phyloP scores from a whole-genome alignment of 2,797 vertebrate species.

The Hypotaenidia okinawae region DNA sequence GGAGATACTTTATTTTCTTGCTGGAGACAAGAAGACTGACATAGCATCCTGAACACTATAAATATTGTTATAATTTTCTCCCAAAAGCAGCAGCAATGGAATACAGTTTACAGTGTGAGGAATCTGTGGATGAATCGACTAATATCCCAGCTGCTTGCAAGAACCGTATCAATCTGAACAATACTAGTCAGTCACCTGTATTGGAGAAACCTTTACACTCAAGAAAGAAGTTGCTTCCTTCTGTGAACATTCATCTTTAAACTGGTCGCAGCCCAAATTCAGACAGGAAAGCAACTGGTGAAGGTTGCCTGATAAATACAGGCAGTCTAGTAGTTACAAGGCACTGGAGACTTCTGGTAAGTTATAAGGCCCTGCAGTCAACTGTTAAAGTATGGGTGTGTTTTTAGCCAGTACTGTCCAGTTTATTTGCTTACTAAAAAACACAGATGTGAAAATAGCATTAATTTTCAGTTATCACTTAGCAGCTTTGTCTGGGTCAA shows the following conservation, averaged over 20 bases:
- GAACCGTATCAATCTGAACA: background rate
- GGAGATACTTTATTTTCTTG: background rate
- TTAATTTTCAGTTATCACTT: background rate
- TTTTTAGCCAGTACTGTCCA: background rate
- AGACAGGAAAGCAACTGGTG: background rate
- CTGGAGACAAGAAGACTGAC: background rate
- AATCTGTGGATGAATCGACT: background rate
- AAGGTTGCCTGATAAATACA: background rate
- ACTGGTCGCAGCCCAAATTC: background rate
- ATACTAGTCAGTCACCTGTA: background rate
- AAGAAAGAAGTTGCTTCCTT: background rate
- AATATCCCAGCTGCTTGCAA: background rate
- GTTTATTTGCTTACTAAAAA: background rate
- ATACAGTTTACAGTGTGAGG: background rate
- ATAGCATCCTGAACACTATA: background rate
- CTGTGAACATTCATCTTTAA: background rate
- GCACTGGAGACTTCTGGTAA: background rate
- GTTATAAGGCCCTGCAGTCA: background rate
- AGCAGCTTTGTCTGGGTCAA: background rate
- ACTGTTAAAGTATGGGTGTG: background rate
- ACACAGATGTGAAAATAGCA: background rate
- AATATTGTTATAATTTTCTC: background rate
- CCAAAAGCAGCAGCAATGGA: background rate
- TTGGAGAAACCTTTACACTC: background rate
- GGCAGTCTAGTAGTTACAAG: background rate